phyloP scores from a whole-genome alignment of 64 coral and sea anemone species.

The Stichodactyla helianthus region DNA sequence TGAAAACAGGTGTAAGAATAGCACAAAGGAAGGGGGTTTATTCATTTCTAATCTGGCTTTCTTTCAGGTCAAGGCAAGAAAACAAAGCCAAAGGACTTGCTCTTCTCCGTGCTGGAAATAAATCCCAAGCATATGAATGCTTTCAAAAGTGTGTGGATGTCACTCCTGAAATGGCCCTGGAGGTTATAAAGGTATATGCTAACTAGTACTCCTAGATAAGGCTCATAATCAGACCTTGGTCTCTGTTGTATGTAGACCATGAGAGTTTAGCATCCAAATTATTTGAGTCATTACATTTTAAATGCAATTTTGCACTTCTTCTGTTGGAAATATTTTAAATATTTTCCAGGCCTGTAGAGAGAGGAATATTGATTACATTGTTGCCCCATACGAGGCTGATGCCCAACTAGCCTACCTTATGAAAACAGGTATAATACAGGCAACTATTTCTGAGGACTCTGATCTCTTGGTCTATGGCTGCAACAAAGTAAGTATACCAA shows the following conservation, averaged over 20 bases:
- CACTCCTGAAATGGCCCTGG: slow-evolving; percentile 88
- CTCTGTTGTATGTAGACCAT: too few species aligned
- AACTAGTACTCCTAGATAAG: background rate
- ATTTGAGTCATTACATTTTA: background rate
- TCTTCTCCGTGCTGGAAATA: slow-evolving; percentile 86
- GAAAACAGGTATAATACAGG: slow-evolving; percentile 66
- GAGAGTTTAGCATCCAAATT: background rate
- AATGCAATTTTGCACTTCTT: background rate
- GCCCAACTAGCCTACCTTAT: slow-evolving; percentile 88
- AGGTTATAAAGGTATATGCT: slow-evolving; percentile 81
- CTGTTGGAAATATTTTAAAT: background rate
- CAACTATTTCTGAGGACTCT: slow-evolving; percentile 88
- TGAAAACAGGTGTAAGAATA: too few species aligned
- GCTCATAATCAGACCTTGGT: too few species aligned
- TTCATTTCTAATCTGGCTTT: background rate
- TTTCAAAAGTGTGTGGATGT: slow-evolving; percentile 97
- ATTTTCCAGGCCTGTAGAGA: slow-evolving; percentile 70
- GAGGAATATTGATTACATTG: slow-evolving; percentile 88
- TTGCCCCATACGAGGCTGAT: slow-evolving; percentile 96
- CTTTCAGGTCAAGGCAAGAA: slow-evolving; percentile 75
- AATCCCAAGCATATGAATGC: slow-evolving; percentile 75
- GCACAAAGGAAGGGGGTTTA: too few species aligned
- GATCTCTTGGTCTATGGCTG: slow-evolving; percentile 97
- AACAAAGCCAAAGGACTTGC: slow-evolving; percentile 96
- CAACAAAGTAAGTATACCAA: slow-evolving; percentile 54